Evolutionary conservation across 1,140 invertebrate genomes (phyloP), one percentile per base, ranked within the genome.

Genomic region (Drosophila paulistorum): DNA sequence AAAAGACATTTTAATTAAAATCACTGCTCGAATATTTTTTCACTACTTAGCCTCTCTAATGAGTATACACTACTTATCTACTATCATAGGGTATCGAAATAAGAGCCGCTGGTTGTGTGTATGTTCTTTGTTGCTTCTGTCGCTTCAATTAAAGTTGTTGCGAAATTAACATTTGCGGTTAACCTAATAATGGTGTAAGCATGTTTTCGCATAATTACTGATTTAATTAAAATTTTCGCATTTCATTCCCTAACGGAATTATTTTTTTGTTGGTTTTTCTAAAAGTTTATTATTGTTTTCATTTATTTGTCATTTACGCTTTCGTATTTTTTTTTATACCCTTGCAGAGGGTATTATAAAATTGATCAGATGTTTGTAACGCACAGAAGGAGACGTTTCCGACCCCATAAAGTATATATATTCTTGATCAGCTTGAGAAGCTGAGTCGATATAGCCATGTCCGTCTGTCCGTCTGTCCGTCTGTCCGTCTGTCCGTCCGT

Each of bases 181-280:
- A 39, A 48, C 54, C 69, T 54, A 60, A 84, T 71, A 54, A 59
- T 63, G 45, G 45, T 51, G 64, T 70, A 48, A 71, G 58, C 81
- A 59, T 74, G 74, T 71, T 64, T 71, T 62, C 55, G 74, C 74
- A 79, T 84, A 85, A 85, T 84, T 81, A 76, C 71, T 70, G 68
- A 79, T 85, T 85, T 79, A 82, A 86, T 85, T 85, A 81, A 86
- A 86, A 81, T 76, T 68, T 42, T 66, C 65, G 59, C 74, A 79
- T 69, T 69, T 66, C 65, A 86, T 76, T 81, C 11, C 37, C 37
- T 55, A 85, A 65, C 14, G 7, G 30, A 69, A 41, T 48, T 59
- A 65, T 68, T 30, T 30, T 30, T 30, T 30, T 42, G 23, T 37
- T 51, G 3, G 23, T 41, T 55, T 48, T 55, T 42, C n/a, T 41